Evolutionary conservation across 64 coral and sea anemone species (phyloP).

Genomic region (Dendronephthya gigantea): DNA sequence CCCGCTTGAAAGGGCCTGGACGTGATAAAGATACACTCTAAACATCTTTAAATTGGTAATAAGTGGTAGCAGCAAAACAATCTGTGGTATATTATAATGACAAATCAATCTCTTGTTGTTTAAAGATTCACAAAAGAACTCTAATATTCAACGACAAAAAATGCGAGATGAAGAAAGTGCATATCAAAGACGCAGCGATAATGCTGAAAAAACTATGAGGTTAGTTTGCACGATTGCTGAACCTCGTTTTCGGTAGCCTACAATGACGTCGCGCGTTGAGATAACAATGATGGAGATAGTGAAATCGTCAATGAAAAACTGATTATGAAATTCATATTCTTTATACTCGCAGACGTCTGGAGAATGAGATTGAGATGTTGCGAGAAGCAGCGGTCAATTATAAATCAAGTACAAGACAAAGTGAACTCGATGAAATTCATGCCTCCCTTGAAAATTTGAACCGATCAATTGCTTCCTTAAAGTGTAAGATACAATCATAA

Average conservation of each 20-base stretch:
- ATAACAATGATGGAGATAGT: too few species aligned
- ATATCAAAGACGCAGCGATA: not conserved
- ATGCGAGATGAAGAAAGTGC: not conserved
- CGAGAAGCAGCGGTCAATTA: not conserved
- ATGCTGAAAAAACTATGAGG: not conserved
- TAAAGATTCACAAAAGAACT: not conserved
- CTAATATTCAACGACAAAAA: not conserved
- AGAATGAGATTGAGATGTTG: not conserved
- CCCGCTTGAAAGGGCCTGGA: too few species aligned
- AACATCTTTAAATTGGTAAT: too few species aligned
- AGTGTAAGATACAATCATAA: not conserved
- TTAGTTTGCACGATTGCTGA: not conserved
- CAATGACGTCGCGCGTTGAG: too few species aligned
- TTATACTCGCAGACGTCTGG: not conserved
- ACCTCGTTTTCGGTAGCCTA: too few species aligned
- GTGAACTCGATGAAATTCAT: not conserved
- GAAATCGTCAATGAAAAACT: too few species aligned
- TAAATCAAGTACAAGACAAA: not conserved
- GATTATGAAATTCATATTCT: not conserved
- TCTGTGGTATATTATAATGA: not conserved
- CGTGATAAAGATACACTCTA: too few species aligned
- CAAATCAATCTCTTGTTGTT: not conserved
- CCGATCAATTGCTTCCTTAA: not conserved
- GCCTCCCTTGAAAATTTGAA: not conserved
- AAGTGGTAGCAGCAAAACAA: too few species aligned